A percentile compares a stretch with the other conserved stretches of the same genome.
Evolutionary conservation across 2,113 vertebrate species (phyloP).

Genomic region (Grammomys dolichurus): DNA sequence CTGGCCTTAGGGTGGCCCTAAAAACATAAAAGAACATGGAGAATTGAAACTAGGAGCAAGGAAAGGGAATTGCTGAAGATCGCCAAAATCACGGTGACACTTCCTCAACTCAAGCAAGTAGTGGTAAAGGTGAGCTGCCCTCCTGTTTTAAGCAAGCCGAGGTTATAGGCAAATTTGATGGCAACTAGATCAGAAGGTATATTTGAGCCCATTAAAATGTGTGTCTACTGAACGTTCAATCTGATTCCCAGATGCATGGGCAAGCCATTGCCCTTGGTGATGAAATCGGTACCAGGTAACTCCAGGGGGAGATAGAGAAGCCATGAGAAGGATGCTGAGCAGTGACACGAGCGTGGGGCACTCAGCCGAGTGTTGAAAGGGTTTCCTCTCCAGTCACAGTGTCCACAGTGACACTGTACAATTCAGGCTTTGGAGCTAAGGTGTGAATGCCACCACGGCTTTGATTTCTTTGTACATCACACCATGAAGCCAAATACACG

Average conservation of each 20-base stretch:
- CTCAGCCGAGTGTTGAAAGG: not conserved
- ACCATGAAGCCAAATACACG: not conserved
- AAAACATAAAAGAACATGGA: not conserved
- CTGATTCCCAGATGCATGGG: not conserved
- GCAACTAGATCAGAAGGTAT: conserved; percentile 8
- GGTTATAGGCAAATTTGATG: conserved; percentile 4
- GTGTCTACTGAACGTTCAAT: conserved; percentile 10
- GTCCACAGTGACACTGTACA: not conserved
- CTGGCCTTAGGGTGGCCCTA: too few species aligned
- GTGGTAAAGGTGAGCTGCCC: conserved; percentile 19
- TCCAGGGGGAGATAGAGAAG: not conserved
- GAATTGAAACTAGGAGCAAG: not conserved
- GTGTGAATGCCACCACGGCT: not conserved
- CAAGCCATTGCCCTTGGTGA: conserved; percentile 46
- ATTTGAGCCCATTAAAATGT: conserved; percentile 42
- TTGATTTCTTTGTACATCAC: conserved; percentile 1
- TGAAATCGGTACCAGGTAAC: not conserved
- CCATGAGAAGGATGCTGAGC: not conserved
- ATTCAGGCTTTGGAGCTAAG: not conserved
- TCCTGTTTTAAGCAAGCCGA: conserved; percentile 23
- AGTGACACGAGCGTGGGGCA: not conserved
- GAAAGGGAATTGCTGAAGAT: not conserved
- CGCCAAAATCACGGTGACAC: not conserved
- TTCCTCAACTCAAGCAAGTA: not conserved
- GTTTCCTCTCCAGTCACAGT: not conserved